Percentiles rank a stretch among this genome's conserved stretches.
phyloP scores from a whole-genome alignment of 1,140 invertebrate genomes.

The Homarus americanus region DNA sequence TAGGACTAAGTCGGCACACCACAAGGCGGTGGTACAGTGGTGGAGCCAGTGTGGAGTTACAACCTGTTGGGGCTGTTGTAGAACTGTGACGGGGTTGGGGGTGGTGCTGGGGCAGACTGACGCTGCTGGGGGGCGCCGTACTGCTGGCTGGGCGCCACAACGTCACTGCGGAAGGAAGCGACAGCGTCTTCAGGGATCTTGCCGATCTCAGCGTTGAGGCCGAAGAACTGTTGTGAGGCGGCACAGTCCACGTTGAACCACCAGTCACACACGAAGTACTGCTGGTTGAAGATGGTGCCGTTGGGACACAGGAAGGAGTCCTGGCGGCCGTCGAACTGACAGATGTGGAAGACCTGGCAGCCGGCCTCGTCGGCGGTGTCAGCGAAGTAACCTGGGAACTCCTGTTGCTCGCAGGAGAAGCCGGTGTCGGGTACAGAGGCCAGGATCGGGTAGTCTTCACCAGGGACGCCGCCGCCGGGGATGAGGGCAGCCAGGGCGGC shows the following conservation, averaged over 20 bases:
- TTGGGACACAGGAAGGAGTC: too few relatives aligned
- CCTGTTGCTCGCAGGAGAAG: constrained; percentile 78
- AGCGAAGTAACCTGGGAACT: too few relatives aligned
- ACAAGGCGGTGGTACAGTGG: too few relatives aligned
- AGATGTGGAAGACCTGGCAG: too few relatives aligned
- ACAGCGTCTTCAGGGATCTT: neutral
- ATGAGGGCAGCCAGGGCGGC: constrained; percentile 14
- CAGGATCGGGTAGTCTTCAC: too few relatives aligned
- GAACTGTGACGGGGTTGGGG: neutral
- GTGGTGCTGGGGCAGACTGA: neutral
- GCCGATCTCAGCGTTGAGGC: neutral
- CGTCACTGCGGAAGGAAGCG: neutral
- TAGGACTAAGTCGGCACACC: too few relatives aligned
- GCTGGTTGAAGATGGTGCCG: too few relatives aligned
- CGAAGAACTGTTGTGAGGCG: neutral
- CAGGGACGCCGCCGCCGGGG: constrained; percentile 70
- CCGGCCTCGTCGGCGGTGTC: too few relatives aligned
- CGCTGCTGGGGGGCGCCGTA: neutral
- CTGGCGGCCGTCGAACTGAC: too few relatives aligned
- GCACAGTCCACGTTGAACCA: too few relatives aligned
- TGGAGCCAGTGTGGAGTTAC: too few relatives aligned
- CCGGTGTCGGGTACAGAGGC: constrained; percentile 77
- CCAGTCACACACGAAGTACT: too few relatives aligned
- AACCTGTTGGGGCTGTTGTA: neutral
- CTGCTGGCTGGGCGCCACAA: neutral